Evolutionary conservation across 2,888 invertebrate species (phyloP).

Genomic region (Mystacides longicornis): DNA sequence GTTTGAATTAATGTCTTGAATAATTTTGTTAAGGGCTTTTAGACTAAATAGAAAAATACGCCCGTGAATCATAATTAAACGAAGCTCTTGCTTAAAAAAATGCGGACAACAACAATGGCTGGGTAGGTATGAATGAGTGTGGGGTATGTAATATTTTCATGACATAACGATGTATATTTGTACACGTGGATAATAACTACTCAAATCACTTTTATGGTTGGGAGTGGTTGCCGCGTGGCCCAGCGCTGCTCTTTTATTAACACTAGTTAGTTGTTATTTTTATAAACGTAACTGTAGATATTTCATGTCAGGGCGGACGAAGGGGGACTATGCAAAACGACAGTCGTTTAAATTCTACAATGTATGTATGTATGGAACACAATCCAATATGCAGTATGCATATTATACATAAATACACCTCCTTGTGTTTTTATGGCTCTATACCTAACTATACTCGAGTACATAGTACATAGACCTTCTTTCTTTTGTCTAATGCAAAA

Average conservation of each 20-base stretch:
- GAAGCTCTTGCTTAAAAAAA: no score
- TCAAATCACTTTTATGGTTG: constrained; percentile 20
- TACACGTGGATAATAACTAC: constrained; percentile 11
- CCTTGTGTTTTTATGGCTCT: no score
- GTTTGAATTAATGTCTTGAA: no score
- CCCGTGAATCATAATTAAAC: no score
- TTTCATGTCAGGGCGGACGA: background rate
- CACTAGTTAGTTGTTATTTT: background rate
- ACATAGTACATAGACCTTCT: no score
- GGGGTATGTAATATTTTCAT: background rate
- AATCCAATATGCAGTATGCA: background rate
- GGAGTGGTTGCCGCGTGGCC: background rate
- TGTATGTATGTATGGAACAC: background rate
- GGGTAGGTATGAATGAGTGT: no score
- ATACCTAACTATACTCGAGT: no score
- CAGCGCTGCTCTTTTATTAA: constrained; percentile 8
- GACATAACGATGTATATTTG: constrained; percentile 9
- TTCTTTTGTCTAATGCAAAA: no score
- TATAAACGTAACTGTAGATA: background rate
- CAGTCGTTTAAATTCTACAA: background rate
- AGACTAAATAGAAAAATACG: no score
- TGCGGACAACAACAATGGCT: no score
- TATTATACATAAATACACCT: background rate
- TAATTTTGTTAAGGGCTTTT: no score
- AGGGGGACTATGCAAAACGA: background rate